Evolutionary conservation across 2,113 vertebrate genomes (phyloP).

Genomic region (Ranitomeya imitator): DNA sequence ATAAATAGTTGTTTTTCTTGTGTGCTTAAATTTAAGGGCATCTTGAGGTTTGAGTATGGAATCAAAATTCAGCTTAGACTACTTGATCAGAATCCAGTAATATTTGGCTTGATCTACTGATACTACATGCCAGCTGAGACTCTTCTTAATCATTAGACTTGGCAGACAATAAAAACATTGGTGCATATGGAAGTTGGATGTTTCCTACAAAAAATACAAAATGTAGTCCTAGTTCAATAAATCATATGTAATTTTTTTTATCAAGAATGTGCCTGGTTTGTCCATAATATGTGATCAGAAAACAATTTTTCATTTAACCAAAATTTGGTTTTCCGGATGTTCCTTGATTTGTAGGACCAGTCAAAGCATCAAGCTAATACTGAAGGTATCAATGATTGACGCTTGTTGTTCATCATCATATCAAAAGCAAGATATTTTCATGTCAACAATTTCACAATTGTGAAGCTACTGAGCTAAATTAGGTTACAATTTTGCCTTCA

Average conservation of each 20-base stretch:
- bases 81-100: not conserved
- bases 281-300: not conserved
- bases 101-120: not conserved
- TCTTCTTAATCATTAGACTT: not conserved
- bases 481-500: not conserved
- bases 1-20: not conserved
- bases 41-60: not conserved
- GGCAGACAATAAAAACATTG: not conserved
- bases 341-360: not conserved
- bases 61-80: not conserved
- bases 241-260: not conserved
- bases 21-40: not conserved
- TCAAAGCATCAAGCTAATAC: not conserved
- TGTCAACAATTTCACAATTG: not conserved
- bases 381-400: not conserved
- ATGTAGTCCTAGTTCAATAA: not conserved
- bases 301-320: not conserved
- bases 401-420: not conserved
- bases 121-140: not conserved
- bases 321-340: not conserved
- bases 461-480: not conserved
- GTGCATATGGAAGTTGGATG: not conserved
- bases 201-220: not conserved
- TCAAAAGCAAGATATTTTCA: not conserved
- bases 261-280: not conserved